Conservation (phyloP, 2,888 invertebrate genomes). For the Acleris sparsana region DNA sequence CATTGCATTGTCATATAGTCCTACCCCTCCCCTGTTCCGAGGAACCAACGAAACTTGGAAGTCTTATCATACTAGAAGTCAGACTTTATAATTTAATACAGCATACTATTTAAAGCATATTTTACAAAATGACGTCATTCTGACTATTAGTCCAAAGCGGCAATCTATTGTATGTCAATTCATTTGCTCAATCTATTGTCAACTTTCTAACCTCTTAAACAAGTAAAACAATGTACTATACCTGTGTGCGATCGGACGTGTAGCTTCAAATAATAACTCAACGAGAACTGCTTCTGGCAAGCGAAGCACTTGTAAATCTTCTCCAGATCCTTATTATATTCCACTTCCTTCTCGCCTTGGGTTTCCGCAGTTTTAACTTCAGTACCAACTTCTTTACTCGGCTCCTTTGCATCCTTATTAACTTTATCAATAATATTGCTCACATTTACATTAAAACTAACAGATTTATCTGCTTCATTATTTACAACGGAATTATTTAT, state of each 20-base stretch:
- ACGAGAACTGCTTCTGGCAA: conserved; percentile 69
- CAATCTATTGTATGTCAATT: no score
- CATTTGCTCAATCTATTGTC: no score
- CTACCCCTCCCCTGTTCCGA: no score
- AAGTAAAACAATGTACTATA: conserved; percentile 39
- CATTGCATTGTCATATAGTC: no score
- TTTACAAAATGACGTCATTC: no score
- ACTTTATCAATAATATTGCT: conserved; percentile 39
- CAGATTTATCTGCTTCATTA: conserved; percentile 32
- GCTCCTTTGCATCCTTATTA: conserved; percentile 31
- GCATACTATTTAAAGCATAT: no score
- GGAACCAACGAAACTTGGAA: no score
- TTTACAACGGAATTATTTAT: conserved; percentile 11
- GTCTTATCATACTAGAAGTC: no score
- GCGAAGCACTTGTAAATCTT: conserved; percentile 77
- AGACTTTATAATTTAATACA: no score
- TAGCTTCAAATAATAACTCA: conserved; percentile 74
- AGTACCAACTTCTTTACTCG: conserved; percentile 22
- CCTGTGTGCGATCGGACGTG: conserved; percentile 78
- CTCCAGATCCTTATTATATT: conserved; percentile 50
- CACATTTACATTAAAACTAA: not conserved
- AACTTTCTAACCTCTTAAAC: no score
- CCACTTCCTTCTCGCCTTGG: conserved; percentile 18
- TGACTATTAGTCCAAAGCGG: no score
- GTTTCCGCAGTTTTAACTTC: conserved; percentile 22